Base-by-base conservation (phyloP, 23 tunicate species). In the Phallusia fumigata region DNA sequence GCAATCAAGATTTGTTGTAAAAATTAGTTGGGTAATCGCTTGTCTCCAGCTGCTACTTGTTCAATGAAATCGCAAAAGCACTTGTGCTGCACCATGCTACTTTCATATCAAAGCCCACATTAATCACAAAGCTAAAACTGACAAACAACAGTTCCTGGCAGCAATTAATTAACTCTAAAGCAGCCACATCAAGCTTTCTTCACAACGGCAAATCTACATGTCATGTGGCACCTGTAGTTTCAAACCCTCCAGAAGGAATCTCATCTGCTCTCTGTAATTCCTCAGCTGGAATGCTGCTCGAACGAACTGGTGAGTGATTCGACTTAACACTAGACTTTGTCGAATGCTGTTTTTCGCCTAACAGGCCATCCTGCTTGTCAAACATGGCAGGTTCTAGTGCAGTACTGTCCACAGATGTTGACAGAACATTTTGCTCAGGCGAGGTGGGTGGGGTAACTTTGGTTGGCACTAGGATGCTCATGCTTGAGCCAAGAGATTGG, bases 371-470 rank as follows among this genome's bases (percentile, higher is more conserved):
- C 69, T 58, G 69, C 28, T 58, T 58, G 69, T 58, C 69, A 24
- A 58, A 58, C 3, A 24, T 16, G 13, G 28, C 11, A 22, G 16
- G 69, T 24, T 58, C 69, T 58, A 58, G 58, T 18, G 18, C 69
- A 22, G 28, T 1, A 58, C 69, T 58, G 69, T 58, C 69, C 69
- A 58, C 69, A 6, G 69, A 58, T 24, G 69, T 21, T 3, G 69
- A 58, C 28, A 58, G 16, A 24, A 22, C 28, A 24, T 24, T 58
- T 58, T 58, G 69, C 69, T 58, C 69, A 16, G 87, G 32, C 12
- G 87, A 84, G 21, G 77, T 30, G 24, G 87, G 76, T 6, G 87
- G 15, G 81, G 11, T 53, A 10, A 84, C 81, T 53, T 76, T 76
- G 52, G 76, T 31, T n/a, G 87, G 50, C 35, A 33, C 52, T 32